Evolutionary conservation across 2,113 vertebrate species (phyloP), one percentile per base, ranked within the genome.

Genomic region (Hemichromis elongatus): DNA sequence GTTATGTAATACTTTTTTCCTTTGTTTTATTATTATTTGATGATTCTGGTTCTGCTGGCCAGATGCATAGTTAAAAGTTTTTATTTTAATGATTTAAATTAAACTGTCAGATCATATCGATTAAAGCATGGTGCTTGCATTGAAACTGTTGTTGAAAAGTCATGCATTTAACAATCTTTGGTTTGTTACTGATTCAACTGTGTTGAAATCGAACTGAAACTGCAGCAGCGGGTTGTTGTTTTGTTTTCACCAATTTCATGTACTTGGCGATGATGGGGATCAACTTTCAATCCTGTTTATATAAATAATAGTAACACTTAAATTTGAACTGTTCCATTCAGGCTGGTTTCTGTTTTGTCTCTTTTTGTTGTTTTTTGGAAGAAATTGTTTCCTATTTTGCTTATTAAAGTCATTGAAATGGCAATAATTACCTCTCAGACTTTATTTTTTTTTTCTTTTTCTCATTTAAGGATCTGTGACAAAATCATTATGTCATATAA

Each of bases 351-450:
- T 99, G 98, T 98, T 98, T 97, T 96, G 97, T 98, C 97, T 98
- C 97, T 97, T 97, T 95, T 93, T 88, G 94, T 95, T 95, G 96
- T 96, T 94, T 68, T 96, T 96, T 96, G 94, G 93, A 96, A 96
- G 96, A 99, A 99, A 97, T 98, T 96, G 97, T 99, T 99, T 98
- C 98, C 97, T 99, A 99, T 99, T 99, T 99, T 99, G 99, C 98
- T 99, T 99, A 99, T 98, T 98, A 99, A 99, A 98, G 97, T 98
- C 97, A 99, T 96, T 97, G 96, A 99, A 97, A 98, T 99, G 97
- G 97, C 97, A 97, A 96, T 95, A 96, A 96, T 96, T 96, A 95
- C 96, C 95, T 97, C 94, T 96, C 95, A 88, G 94, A 95, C 92
- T 95, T 83, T 95, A 37, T 37, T 66, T 13, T 92, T 95, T 70